A percentile compares a stretch with the other conserved stretches of the same genome.
These are phyloP conservation scores for Eupsilia transversa DNA, from an alignment of 2,888 invertebrate genomes.

Conservation along the genomic window DNA sequence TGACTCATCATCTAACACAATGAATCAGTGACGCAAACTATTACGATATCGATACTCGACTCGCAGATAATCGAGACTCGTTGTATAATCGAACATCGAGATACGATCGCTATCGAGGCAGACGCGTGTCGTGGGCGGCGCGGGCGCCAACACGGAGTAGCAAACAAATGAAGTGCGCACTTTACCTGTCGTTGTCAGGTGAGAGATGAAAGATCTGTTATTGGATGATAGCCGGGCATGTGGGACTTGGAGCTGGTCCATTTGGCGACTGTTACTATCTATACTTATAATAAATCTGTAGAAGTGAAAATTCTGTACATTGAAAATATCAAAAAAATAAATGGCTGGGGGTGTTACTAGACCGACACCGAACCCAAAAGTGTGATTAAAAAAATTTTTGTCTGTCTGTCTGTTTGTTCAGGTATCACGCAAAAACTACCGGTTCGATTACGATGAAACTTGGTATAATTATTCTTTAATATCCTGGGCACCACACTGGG, in stretches of 20 bases:
- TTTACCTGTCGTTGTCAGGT: slow-evolving; percentile 43
- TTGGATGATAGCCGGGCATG: slow-evolving; percentile 38
- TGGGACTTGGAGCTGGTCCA: slow-evolving; percentile 48
- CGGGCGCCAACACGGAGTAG: slow-evolving; percentile 43
- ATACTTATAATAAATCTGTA: no score
- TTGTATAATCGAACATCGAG: slow-evolving; percentile 78
- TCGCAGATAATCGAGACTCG: slow-evolving; percentile 69
- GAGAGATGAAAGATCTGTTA: slow-evolving; percentile 42
- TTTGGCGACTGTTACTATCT: slow-evolving; percentile 40
- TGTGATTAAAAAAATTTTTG: no score
- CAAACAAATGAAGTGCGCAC: slow-evolving; percentile 46
- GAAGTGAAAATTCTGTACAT: no score
- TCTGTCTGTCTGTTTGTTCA: no score
- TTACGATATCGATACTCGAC: slow-evolving; percentile 75
- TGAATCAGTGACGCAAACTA: slow-evolving; percentile 74
- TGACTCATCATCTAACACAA: slow-evolving; percentile 71
- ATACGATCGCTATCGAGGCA: slow-evolving; percentile 72
- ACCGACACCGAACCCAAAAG: no score
- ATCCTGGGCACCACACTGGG: no score
- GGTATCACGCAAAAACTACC: no score
- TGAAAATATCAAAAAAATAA: no score
- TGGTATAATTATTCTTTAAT: no score
- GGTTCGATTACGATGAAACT: no score
- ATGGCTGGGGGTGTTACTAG: no score
- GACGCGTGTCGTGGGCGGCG: slow-evolving; percentile 77